phyloP scores from a whole-genome alignment of 2,113 vertebrate species.

The Camelus bactrianus region DNA sequence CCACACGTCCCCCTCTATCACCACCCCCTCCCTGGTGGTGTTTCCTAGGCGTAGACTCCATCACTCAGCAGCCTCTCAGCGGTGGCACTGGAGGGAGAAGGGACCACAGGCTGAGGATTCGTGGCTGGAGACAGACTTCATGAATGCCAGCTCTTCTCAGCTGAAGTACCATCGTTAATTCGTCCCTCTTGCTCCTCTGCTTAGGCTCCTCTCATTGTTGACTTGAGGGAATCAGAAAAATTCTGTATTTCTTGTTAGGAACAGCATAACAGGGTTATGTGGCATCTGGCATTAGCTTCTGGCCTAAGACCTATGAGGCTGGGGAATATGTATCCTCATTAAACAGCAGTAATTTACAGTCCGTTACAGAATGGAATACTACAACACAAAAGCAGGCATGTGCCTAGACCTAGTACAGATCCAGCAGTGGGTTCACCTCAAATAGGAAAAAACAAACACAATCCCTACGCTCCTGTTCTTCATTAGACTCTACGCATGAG shows the following conservation, averaged over 20 bases:
- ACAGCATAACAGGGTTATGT: neutral
- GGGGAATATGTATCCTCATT: neutral
- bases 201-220: neutral
- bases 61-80: neutral
- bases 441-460: neutral
- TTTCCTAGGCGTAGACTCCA: neutral
- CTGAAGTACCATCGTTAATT: neutral
- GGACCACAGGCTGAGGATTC: neutral
- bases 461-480: neutral
- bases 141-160: neutral
- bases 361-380: neutral
- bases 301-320: neutral
- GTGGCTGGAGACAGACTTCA: neutral
- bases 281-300: neutral
- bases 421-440: neutral
- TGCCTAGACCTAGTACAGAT: neutral
- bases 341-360: neutral
- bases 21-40: neutral
- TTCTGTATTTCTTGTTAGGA: neutral
- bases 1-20: accelerated
- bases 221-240: neutral
- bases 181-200: neutral
- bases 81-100: neutral
- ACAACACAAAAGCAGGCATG: neutral
- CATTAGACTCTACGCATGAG: neutral